Base-by-base conservation (phyloP, 2,113 vertebrate genomes). In the Mola mola region DNA sequence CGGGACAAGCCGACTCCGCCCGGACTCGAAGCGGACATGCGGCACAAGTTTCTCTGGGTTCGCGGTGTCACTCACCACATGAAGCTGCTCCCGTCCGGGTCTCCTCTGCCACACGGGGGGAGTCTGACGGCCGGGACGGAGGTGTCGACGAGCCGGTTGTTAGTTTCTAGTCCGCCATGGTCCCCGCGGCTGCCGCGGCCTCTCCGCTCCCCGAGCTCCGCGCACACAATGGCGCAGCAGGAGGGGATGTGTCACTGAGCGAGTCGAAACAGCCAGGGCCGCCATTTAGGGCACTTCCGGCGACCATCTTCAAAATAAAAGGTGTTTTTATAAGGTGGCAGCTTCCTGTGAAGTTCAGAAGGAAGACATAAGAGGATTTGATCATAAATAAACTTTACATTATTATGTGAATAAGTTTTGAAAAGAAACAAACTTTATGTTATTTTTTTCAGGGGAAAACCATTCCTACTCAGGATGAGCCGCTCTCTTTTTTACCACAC, bases 11-110 rank as follows among this genome's bases (percentile, higher is more conserved):
- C n/a, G n/a, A n/a, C n/a, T n/a, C n/a, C n/a, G n/a, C n/a, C n/a
- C n/a, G n/a, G n/a, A 4, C 40, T 2, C 12, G 5, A 4, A 19
- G 25, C 17, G 3, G 9, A 2, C 11, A 12, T 11, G 1, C 3
- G 8, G 2, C 8, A 4, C 19, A 24, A 6, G 17, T 22, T 48
- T 29, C 15, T 13, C 16, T 38, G 8, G 57, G 28, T 60, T 41
- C 47, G n/a, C 22, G 20, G 16, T 10, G 65, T 41, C 63, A 77
- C 78, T 81, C 66, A 81, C 78, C 72, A 55, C 78, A 77, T 77
- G 73, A 41, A 73, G 47, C 38, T 2, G 17, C 52, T 69, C 65
- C 78, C 52, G 10, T 53, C 59, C 73, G 52, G 67, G 51, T 28
- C 61, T 64, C 58, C 47, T 51, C 74, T 60, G 67, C 72, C 8